Percentiles rank a stretch among this genome's conserved stretches.
Conservation (phyloP, 2,113 vertebrate genomes). For the Gobius niger region DNA sequence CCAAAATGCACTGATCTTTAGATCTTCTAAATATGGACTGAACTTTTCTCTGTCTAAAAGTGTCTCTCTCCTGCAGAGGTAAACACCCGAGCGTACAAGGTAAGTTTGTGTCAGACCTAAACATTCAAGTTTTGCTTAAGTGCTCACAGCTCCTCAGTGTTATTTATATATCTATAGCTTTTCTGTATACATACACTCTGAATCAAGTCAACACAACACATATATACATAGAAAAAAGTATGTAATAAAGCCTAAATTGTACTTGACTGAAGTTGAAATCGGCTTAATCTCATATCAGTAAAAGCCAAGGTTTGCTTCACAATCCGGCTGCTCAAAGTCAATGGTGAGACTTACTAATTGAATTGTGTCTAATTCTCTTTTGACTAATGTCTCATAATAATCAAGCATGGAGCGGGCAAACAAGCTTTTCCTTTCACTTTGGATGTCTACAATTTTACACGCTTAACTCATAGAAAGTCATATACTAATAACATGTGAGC, state of each 20-base stretch:
- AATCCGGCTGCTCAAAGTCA: background rate
- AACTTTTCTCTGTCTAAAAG: background rate
- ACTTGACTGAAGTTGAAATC: no score
- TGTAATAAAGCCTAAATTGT: no score
- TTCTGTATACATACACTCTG: no score
- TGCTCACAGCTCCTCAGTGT: no score
- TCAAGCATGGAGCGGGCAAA: slow-evolving; percentile 37
- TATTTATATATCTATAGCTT: no score
- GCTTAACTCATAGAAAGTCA: slow-evolving; percentile 42
- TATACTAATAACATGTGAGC: slow-evolving; percentile 60
- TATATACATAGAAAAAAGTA: no score
- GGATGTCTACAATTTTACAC: slow-evolving; percentile 50
- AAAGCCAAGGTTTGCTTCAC: background rate
- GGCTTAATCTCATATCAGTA: no score
- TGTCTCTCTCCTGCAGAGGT: background rate
- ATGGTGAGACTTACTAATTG: slow-evolving; percentile 33
- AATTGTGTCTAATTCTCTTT: slow-evolving; percentile 20
- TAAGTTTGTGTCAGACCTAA: background rate
- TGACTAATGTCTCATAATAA: slow-evolving; percentile 51
- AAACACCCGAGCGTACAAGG: background rate
- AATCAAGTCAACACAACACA: no score
- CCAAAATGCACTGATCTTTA: background rate
- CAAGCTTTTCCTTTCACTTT: slow-evolving; percentile 48
- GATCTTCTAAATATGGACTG: background rate
- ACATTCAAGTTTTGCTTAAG: background rate